Evolutionary conservation across 2,888 invertebrate species (phyloP).

Genomic region (Tetrapedia diversipes): DNA sequence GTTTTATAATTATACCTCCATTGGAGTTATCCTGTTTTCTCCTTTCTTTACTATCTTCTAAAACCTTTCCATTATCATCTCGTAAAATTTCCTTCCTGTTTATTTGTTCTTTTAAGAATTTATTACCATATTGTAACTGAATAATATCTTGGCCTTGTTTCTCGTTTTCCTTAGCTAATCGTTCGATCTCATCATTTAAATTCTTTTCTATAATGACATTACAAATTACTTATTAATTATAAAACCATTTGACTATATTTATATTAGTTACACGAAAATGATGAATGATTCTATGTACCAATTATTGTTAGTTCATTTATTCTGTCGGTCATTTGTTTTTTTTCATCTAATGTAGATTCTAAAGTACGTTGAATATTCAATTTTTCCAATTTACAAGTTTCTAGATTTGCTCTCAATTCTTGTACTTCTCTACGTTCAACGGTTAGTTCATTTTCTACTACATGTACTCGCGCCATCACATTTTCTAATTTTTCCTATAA

Average conservation of each 20-base stretch:
- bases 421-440: conserved; percentile 83
- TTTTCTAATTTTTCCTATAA: conserved; percentile 83
- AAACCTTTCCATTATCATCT: conserved; percentile 51
- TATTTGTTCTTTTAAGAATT: conserved; percentile 68
- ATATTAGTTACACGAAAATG: not conserved
- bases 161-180: conserved; percentile 82
- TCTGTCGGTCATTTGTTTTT: conserved; percentile 84
- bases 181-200: conserved; percentile 84
- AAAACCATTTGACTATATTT: not conserved
- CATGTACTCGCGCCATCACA: conserved; percentile 82
- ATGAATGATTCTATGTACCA: conserved; percentile 81
- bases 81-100: conserved; percentile 41
- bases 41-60: conserved; percentile 61
- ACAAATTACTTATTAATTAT: not conserved
- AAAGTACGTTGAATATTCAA: conserved; percentile 85
- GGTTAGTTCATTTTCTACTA: conserved; percentile 83
- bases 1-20: conserved; percentile 58
- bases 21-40: conserved; percentile 69
- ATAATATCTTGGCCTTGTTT: conserved; percentile 82
- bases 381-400: conserved; percentile 84
- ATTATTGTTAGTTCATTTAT: conserved; percentile 86
- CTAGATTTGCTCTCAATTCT: conserved; percentile 83
- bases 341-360: conserved; percentile 85
- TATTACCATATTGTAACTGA: conserved; percentile 81
- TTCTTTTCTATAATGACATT: conserved; percentile 82